Percentiles rank a stretch among this genome's conserved stretches.
Evolutionary conservation across 1,140 invertebrate genomes (phyloP).

Genomic region (Lordiphosa clarofinis): DNA sequence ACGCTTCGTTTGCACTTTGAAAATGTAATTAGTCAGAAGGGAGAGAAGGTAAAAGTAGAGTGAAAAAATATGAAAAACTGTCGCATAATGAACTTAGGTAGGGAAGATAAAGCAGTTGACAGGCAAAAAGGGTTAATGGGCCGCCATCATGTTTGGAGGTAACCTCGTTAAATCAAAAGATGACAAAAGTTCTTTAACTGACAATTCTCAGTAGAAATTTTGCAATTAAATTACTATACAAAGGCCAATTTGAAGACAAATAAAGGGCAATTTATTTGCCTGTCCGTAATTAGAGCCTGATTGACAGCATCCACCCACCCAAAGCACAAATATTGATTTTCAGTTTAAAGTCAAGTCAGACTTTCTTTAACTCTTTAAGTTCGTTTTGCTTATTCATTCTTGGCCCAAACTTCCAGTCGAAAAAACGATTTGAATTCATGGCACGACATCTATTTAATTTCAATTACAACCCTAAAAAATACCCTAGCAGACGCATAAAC

Average conservation of each 20-base stretch:
- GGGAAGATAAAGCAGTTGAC: constrained; percentile 35
- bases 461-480: constrained; percentile 74
- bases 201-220: constrained; percentile 27
- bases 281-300: constrained; percentile 61
- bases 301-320: constrained; percentile 28
- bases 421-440: constrained; percentile 69
- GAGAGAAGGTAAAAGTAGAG: neutral
- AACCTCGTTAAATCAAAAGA: constrained; percentile 48
- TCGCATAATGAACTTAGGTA: constrained; percentile 65
- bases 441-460: constrained; percentile 77
- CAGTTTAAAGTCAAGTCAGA: constrained; percentile 29
- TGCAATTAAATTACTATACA: constrained; percentile 59
- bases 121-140: constrained; percentile 64
- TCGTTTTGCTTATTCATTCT: constrained; percentile 13
- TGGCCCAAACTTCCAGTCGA: constrained; percentile 6
- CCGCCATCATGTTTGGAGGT: constrained; percentile 48
- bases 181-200: constrained; percentile 5
- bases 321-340: too few relatives aligned
- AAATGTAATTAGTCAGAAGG: constrained; percentile 69
- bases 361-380: constrained; percentile 46
- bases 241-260: constrained; percentile 60
- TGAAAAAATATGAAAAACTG: constrained; percentile 52
- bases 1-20: constrained; percentile 73
- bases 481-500: constrained; percentile 65
- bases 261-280: constrained; percentile 69